Conservation (phyloP, 1,140 invertebrate species). For the Lamellibrachia luymesi region DNA sequence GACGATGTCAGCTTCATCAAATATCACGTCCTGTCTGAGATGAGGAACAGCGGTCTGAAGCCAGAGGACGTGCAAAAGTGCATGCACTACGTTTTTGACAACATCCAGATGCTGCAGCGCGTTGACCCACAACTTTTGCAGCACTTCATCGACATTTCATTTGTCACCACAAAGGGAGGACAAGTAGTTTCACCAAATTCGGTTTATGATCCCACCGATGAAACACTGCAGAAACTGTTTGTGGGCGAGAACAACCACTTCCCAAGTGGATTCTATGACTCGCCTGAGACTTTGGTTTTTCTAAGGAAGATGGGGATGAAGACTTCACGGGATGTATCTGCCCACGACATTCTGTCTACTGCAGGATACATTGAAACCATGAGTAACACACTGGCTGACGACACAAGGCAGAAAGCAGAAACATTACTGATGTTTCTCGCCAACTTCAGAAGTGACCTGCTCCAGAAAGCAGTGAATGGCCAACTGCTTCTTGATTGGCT, state of each 20-base stretch:
- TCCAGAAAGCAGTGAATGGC: background rate
- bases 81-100: no score
- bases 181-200: no score
- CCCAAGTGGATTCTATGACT: background rate
- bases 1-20: no score
- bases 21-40: background rate
- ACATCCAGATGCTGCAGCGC: no score
- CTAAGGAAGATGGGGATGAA: constrained; percentile 1
- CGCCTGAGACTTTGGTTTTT: background rate
- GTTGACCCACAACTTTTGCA: background rate
- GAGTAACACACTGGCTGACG: no score
- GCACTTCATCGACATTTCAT: background rate
- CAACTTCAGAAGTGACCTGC: background rate
- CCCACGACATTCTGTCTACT: background rate
- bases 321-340: background rate
- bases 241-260: background rate
- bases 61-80: no score
- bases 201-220: background rate
- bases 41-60: background rate
- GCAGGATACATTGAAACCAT: background rate
- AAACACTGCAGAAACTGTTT: background rate
- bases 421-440: background rate
- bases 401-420: no score
- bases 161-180: background rate
- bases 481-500: background rate